A percentile compares a stretch with the other conserved stretches of the same genome.
These are phyloP conservation scores for Aldabrachelys gigantea DNA, from an alignment of 2,113 vertebrate genomes.

Conservation along the genomic window DNA sequence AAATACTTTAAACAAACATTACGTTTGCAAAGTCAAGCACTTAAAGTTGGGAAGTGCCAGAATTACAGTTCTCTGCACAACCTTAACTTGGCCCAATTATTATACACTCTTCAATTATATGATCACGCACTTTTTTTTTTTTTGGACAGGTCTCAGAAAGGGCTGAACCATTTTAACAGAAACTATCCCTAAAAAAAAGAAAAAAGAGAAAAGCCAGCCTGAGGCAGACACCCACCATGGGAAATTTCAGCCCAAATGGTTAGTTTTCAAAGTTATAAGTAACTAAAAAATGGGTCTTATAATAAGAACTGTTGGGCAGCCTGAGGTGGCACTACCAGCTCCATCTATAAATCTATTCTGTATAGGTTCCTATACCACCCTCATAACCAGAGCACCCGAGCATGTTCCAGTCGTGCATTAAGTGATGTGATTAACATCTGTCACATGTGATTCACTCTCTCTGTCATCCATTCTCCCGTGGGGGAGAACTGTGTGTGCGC, in stretches of 20 bases:
- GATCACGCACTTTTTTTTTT: background rate
- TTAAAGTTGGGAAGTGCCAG: background rate
- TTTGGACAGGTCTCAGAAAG: background rate
- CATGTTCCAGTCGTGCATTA: background rate
- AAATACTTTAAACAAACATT: background rate
- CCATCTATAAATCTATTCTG: background rate
- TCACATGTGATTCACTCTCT: background rate
- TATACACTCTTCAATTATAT: background rate
- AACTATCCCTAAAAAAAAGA: background rate
- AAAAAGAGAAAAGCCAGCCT: background rate
- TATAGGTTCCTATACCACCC: background rate
- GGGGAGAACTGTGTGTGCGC: background rate
- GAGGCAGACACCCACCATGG: background rate
- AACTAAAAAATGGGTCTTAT: background rate
- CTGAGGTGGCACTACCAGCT: background rate
- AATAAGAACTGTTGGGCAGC: background rate
- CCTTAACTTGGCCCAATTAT: background rate
- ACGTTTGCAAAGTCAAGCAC: background rate
- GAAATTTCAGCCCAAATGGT: background rate
- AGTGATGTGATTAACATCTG: background rate
- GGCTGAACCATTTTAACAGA: background rate
- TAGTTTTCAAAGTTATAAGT: background rate
- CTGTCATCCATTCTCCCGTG: background rate
- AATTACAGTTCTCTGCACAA: background rate
- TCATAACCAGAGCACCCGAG: background rate